A percentile compares a stretch with the other conserved stretches of the same genome.
Conservation (phyloP, 2,797 vertebrate genomes). For the Lutjanus campechanus region DNA sequence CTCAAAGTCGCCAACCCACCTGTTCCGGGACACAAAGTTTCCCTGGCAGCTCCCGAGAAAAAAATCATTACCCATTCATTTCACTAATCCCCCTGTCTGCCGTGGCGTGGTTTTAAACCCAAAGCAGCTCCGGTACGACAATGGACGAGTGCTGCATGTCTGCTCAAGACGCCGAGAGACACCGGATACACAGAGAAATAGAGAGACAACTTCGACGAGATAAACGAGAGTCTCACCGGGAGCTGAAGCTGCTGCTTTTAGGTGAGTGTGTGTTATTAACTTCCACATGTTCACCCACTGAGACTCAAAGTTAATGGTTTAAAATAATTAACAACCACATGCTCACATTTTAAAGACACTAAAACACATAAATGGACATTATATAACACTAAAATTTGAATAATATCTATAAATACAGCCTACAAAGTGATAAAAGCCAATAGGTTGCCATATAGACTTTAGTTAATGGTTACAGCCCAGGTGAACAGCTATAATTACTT, state of each 20-base stretch:
- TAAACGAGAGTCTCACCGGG: constrained; percentile 77
- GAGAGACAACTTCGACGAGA: constrained; percentile 88
- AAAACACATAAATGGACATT: no score
- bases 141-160: constrained; percentile 88
- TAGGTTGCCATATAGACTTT: no score
- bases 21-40: constrained; percentile 54
- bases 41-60: constrained; percentile 6
- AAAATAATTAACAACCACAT: neutral
- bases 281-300: neutral
- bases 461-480: no score
- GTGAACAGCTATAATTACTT: no score
- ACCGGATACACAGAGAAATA: constrained; percentile 87
- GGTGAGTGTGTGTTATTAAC: constrained; percentile 84
- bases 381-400: no score
- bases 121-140: neutral
- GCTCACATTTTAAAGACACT: no score
- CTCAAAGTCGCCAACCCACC: constrained; percentile 42
- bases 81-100: neutral
- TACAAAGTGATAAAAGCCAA: no score
- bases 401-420: no score
- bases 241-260: constrained; percentile 90
- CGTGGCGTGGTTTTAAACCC: neutral
- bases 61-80: constrained; percentile 21
- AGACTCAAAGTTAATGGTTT: neutral
- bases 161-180: constrained; percentile 80